These are phyloP conservation scores for Coelopa frigida DNA, from an alignment of 1,140 invertebrate genomes.

Conservation along the genomic window DNA sequence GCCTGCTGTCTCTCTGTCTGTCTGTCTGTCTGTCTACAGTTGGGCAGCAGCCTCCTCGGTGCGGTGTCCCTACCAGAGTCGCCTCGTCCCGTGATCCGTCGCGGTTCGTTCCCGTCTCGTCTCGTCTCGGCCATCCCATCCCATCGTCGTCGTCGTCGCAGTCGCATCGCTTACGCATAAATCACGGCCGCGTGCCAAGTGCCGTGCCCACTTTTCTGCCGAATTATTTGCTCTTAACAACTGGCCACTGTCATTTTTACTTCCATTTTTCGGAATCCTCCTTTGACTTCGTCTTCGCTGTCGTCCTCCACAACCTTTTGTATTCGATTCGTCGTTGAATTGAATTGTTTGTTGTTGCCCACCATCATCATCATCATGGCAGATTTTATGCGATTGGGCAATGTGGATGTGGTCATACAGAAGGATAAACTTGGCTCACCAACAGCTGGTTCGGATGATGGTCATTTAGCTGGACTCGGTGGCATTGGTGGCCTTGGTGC, in stretches of 20 bases:
- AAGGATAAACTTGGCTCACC: slow-evolving; percentile 72
- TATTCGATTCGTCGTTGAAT: not conserved
- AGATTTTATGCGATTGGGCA: slow-evolving; percentile 57
- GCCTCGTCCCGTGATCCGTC: no score
- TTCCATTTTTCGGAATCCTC: not conserved
- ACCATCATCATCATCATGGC: slow-evolving; percentile 52
- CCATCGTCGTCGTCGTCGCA: no score
- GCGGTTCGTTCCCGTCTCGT: no score
- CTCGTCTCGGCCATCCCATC: no score
- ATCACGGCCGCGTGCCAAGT: no score
- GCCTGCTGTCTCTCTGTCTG: no score
- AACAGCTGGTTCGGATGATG: slow-evolving; percentile 77
- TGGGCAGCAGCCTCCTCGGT: no score
- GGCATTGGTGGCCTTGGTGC: slow-evolving; percentile 27
- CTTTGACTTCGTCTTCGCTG: not conserved
- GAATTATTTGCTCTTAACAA: not conserved
- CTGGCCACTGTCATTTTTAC: not conserved
- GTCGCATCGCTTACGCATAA: no score
- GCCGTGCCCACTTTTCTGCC: no score
- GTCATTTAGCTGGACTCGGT: slow-evolving; percentile 58
- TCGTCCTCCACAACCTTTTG: not conserved
- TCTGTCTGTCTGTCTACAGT: no score
- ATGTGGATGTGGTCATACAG: slow-evolving; percentile 53
- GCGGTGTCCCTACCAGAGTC: no score
- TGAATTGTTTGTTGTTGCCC: no score